Evolutionary conservation across 1,140 invertebrate genomes (phyloP).

Genomic region (Dreissena rostriformis): DNA sequence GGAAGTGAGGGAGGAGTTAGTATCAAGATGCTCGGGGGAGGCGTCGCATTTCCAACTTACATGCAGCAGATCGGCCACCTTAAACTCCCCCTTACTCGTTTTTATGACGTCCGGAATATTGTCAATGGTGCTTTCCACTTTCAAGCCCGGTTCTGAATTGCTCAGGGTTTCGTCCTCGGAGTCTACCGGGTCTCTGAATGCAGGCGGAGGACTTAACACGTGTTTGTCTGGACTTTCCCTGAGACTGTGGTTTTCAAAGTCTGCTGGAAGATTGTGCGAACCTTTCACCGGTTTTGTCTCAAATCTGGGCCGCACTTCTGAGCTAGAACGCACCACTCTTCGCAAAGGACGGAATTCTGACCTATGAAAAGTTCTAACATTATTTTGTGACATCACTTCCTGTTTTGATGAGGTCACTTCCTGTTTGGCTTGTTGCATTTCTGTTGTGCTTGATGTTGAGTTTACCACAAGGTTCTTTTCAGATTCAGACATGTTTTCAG

Average conservation of each 20-base stretch:
- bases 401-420: constrained; percentile 6
- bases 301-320: constrained; percentile 11
- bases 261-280: constrained; percentile 42
- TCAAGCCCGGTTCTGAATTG: too few species aligned
- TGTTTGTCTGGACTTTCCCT: constrained; percentile 11
- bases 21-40: constrained; percentile 51
- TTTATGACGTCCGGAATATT: constrained; percentile 50
- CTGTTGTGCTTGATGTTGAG: too few species aligned
- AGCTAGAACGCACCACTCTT: constrained; percentile 34
- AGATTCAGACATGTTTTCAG: too few species aligned
- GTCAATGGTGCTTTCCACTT: neutral
- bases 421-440: neutral
- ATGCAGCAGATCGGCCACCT: constrained; percentile 72
- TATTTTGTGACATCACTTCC: neutral
- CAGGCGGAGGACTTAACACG: constrained; percentile 26
- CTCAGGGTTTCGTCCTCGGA: neutral
- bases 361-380: neutral
- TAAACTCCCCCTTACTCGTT: constrained; percentile 61
- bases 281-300: constrained; percentile 44
- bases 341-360: constrained; percentile 30
- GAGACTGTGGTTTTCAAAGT: constrained; percentile 33
- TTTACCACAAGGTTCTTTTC: too few species aligned
- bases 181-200: constrained; percentile 28
- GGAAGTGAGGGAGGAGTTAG: neutral
- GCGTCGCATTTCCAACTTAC: constrained; percentile 73